phyloP scores from a whole-genome alignment of 2,888 invertebrate genomes.

The Eupithecia subumbrata region DNA sequence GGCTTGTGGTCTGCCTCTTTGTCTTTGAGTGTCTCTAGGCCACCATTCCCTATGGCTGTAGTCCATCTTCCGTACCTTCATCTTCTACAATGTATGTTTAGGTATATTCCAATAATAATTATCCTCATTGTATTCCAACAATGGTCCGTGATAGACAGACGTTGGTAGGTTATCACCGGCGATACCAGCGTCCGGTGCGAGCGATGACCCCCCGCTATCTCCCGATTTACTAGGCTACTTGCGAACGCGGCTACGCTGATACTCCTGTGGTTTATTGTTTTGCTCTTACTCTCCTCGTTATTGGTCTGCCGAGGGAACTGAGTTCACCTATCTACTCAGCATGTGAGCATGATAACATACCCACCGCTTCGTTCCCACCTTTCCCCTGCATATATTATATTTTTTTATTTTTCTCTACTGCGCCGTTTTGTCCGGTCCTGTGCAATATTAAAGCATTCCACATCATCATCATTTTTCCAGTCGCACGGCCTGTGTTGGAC shows the following conservation, averaged over 20 bases:
- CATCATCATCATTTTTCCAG: too few species aligned
- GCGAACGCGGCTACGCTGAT: slow-evolving; percentile 17
- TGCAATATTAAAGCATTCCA: too few species aligned
- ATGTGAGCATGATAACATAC: too few species aligned
- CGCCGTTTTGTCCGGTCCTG: too few species aligned
- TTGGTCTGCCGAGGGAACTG: neutral
- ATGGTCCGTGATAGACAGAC: slow-evolving; percentile 37
- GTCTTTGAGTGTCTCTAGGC: too few species aligned
- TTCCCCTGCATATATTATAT: too few species aligned
- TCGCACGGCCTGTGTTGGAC: too few species aligned
- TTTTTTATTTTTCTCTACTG: too few species aligned
- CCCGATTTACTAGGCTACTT: slow-evolving; percentile 33
- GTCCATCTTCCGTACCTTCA: too few species aligned
- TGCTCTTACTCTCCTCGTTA: neutral
- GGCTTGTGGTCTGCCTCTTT: too few species aligned
- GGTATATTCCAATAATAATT: slow-evolving; percentile 6
- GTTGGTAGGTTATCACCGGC: slow-evolving; percentile 57
- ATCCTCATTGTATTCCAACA: slow-evolving; percentile 17
- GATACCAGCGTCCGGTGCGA: slow-evolving; percentile 58
- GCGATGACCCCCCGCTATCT: slow-evolving; percentile 38
- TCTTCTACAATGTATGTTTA: neutral
- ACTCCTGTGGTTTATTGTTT: slow-evolving; percentile 17
- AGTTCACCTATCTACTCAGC: neutral
- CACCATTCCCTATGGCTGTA: too few species aligned
- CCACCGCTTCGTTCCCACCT: too few species aligned